Evolutionary conservation across 2,113 vertebrate genomes (phyloP).

Genomic region (Lepidothrix coronata): DNA sequence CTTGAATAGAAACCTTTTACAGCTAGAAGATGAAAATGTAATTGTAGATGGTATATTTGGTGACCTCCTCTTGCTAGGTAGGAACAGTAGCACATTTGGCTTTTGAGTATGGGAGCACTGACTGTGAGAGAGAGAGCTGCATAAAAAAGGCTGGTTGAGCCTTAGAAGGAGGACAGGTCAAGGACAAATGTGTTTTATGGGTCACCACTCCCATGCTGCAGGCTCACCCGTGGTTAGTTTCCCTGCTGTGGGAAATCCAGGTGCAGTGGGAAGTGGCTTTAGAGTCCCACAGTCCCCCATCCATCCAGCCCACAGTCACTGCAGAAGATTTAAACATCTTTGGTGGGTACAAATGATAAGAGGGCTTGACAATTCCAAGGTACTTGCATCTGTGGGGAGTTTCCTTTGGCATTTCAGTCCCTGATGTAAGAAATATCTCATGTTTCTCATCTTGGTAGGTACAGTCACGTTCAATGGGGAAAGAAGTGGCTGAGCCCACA

Average conservation of each 20-base stretch:
- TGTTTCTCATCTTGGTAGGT: background rate
- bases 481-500: background rate
- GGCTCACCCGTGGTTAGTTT: background rate
- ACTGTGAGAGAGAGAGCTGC: background rate
- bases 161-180: background rate
- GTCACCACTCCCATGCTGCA: background rate
- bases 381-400: background rate
- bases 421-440: background rate
- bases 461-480: background rate
- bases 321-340: background rate
- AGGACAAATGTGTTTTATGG: background rate
- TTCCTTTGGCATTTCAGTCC: background rate
- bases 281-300: background rate
- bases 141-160: background rate
- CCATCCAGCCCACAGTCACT: background rate
- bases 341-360: background rate
- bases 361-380: background rate
- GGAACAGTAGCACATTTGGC: background rate
- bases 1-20: conserved; percentile 37
- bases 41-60: conserved; percentile 55
- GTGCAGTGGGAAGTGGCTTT: background rate
- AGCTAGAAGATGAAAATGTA: conserved; percentile 33
- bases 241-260: background rate
- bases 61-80: conserved; percentile 54
- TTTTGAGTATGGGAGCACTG: background rate